Evolutionary conservation across 2,797 vertebrate species (phyloP).

Genomic region (Melanotaenia trifasciata): DNA sequence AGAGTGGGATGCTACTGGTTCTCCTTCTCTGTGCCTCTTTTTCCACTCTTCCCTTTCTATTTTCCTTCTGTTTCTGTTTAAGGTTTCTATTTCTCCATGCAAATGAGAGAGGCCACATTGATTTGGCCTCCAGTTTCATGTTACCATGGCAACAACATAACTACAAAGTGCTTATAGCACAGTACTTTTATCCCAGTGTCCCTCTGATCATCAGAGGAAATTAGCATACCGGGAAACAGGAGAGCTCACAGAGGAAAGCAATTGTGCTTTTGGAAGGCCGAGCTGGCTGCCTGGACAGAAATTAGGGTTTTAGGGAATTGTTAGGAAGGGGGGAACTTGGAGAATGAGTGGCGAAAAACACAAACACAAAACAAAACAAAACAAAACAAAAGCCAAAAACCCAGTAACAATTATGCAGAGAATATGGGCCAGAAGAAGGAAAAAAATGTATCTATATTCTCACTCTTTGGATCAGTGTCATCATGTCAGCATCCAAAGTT

Average conservation of each 20-base stretch:
- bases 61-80: conserved; percentile 71
- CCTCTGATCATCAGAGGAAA: conserved; percentile 85
- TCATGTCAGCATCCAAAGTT: conserved; percentile 24
- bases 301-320: conserved; percentile 22
- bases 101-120: conserved; percentile 82
- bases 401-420: conserved; percentile 40
- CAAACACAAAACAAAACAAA: background rate
- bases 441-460: background rate
- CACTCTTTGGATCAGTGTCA: conserved; percentile 10
- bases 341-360: conserved; percentile 26
- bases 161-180: conserved; percentile 81
- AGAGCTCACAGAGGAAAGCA: conserved; percentile 75
- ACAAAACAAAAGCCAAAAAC: conserved; percentile 2
- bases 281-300: conserved; percentile 73
- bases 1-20: conserved; percentile 57
- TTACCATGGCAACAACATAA: conserved; percentile 85
- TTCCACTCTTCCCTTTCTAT: conserved; percentile 35
- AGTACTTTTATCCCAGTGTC: conserved; percentile 80
- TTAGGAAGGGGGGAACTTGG: conserved; percentile 28
- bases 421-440: conserved; percentile 30
- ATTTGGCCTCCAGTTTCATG: conserved; percentile 81
- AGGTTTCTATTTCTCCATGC: conserved; percentile 75
- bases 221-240: conserved; percentile 82
- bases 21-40: conserved; percentile 37
- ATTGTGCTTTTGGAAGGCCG: conserved; percentile 78